These are phyloP conservation scores for Ambastaia sidthimunki DNA, from an alignment of 2,797 vertebrate genomes.

Conservation along the genomic window DNA sequence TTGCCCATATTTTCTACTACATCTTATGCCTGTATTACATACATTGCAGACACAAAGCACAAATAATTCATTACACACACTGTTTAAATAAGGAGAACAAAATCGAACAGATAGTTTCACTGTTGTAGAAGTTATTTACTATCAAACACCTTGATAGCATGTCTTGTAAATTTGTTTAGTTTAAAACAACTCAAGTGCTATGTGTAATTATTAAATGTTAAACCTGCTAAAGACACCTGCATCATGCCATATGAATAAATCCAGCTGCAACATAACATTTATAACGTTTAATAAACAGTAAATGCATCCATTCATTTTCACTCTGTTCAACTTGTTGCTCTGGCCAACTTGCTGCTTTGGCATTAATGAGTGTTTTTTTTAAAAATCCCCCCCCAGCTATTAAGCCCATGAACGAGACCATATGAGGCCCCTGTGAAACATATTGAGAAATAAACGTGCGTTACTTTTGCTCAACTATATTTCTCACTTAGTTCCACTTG, in stretches of 20 bases:
- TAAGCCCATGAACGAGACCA: background rate
- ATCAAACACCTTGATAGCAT: too few relatives aligned
- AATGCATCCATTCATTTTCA: background rate
- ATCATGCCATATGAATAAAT: background rate
- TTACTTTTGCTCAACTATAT: background rate
- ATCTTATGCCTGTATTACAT: background rate
- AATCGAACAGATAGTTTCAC: too few relatives aligned
- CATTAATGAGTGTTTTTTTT: conserved; percentile 15
- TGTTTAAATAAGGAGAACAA: too few relatives aligned
- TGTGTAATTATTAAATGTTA: background rate
- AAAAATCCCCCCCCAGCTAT: conserved; percentile 6
- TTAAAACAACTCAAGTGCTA: too few relatives aligned
- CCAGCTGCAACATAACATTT: background rate
- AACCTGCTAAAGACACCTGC: background rate
- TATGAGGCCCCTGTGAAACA: conserved; percentile 27
- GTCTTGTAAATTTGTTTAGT: too few relatives aligned
- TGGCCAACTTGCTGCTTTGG: background rate
- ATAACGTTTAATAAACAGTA: background rate
- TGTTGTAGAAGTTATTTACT: too few relatives aligned
- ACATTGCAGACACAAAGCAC: too few relatives aligned
- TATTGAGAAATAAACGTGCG: background rate
- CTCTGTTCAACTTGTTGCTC: conserved; percentile 1
- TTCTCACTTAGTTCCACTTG: background rate
- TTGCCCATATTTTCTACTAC: too few relatives aligned
- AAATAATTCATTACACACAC: background rate